phyloP scores from a whole-genome alignment of 1,140 invertebrate genomes.

The Drusus annulatus region DNA sequence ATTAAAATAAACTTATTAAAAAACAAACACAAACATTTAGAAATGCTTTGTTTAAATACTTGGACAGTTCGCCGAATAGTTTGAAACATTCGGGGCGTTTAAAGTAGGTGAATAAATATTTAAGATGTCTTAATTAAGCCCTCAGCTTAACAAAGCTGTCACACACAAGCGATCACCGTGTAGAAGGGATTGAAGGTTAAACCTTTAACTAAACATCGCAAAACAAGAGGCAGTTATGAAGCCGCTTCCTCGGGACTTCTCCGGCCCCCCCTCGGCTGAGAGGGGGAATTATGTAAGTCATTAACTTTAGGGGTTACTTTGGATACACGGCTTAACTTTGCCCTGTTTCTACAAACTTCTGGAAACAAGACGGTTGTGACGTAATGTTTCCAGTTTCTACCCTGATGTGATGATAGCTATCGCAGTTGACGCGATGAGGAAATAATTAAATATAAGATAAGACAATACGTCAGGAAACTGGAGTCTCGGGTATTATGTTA shows the following conservation, averaged over 20 bases:
- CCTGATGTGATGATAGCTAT: constrained; percentile 27
- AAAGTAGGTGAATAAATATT: too few relatives aligned
- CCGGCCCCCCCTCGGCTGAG: not conserved
- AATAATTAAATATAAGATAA: constrained; percentile 21
- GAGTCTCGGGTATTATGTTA: too few relatives aligned
- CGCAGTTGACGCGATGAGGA: constrained; percentile 7
- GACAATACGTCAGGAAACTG: not conserved
- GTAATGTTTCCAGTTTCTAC: constrained; percentile 19
- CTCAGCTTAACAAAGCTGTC: constrained; percentile 14
- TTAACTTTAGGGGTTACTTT: constrained; percentile 37
- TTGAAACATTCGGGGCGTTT: too few relatives aligned
- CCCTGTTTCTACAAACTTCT: constrained; percentile 11
- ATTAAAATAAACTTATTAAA: too few relatives aligned
- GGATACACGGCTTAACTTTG: constrained; percentile 24
- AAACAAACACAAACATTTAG: too few relatives aligned
- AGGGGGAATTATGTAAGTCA: constrained; percentile 33
- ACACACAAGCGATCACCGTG: constrained; percentile 21
- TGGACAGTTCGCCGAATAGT: too few relatives aligned
- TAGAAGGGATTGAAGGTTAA: constrained; percentile 32
- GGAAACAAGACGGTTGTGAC: constrained; percentile 25
- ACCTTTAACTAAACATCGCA: constrained; percentile 14
- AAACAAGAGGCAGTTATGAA: constrained; percentile 31
- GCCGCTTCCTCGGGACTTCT: not conserved
- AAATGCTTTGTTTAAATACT: too few relatives aligned
- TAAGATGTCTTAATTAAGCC: not conserved